Base-by-base conservation (phyloP, 2,113 vertebrate genomes). In the Malurus melanocephalus region DNA sequence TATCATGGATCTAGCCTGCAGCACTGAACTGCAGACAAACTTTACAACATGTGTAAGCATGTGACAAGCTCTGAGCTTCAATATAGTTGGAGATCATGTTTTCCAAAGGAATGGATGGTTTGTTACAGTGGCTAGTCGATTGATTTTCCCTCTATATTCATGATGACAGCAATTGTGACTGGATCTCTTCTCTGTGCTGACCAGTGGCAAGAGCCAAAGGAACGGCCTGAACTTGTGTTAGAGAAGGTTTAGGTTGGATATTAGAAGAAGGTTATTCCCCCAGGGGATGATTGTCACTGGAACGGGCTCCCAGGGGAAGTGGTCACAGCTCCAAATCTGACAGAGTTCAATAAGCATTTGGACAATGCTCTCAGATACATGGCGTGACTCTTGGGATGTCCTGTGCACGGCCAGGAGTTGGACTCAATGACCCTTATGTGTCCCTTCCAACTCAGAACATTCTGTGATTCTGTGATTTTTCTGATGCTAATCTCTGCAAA, bases 11-110 rank as follows among this genome's bases (percentile, higher is more conserved):
- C 13, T 27, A 32, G 15, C 38, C 46, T 40, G 30, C 30, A 30
- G 22, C 45, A 20, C 16, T 12, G 32, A 55, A 23, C 32, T 16
- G n/a, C 55, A 11, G 62, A 20, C 17, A 43, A 72, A 48, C 42
- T 30, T 55, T 18, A 24, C 0, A 0, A 13, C 4, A 2, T 3
- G 30, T 13, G 1, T 11, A 32, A 42, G 38, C 22, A 4, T 46
- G 28, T 59, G 32, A 17, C 43, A 59, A 33, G 30, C 18, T 40
- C 45, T 52, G n/a, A 42, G 42, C 24, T 48, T 88, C 7, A 3
- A 0, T 26, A 14, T 48, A 16, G 26, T 40, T 13, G 10, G 16
- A 38, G 22, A 24, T 11, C 5, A 6, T 0, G 24, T 11, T 16
- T 48, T 11, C 52, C 38, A 35, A 66, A 49, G 27, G 26, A 45